Evolutionary conservation across 2,113 vertebrate species (phyloP), one percentile per base, ranked within the genome.

Genomic region (Hippolais icterina): DNA sequence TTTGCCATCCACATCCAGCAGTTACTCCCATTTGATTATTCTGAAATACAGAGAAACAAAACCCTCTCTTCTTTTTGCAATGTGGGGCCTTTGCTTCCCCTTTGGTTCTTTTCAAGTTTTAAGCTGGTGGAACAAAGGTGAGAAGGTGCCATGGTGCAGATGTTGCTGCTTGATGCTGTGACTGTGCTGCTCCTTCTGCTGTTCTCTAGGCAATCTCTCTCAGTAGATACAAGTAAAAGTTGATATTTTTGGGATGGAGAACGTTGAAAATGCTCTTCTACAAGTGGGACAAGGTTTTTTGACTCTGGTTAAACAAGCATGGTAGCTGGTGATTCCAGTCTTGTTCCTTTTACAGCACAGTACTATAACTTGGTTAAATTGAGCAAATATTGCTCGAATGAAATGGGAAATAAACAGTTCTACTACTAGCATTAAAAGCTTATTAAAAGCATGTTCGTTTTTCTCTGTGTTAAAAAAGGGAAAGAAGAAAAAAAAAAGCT

Each of bases 121-220:
- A 33, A 68, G 66, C 8, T 66, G 49, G 20, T 24, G 15, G 5
- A 20, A 3, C 31, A 13, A 33, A n/a, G 44, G 25, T 46, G 44
- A 41, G 31, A 46, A 49, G 25, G n/a, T 54, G 12, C 42, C 12
- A 4, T 0, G 1, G 35, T 46, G 42, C 25, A 59, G 49, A 1
- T 83, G 28, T 15, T 83, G 29, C 47, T 68, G 2, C 2, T 60
- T 31, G 72, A 16, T 56, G 20, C 88, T 63, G 27, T 33, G 37
- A 46, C 12, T 35, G 20, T 12, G 25, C 56, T 53, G 23, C 42
- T 69, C 11, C 39, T 47, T n/a, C 29, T 85, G 60, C 37, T 74
- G 5, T 24, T 81, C 27, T 81, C 63, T 15, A 11, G 31, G 14
- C 16, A 31, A 18, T 37, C 27, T 29, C 0, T 47, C 60, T 23